Conservation (phyloP, 1,140 invertebrate genomes). For the Ptiloglossa arizonensis region DNA sequence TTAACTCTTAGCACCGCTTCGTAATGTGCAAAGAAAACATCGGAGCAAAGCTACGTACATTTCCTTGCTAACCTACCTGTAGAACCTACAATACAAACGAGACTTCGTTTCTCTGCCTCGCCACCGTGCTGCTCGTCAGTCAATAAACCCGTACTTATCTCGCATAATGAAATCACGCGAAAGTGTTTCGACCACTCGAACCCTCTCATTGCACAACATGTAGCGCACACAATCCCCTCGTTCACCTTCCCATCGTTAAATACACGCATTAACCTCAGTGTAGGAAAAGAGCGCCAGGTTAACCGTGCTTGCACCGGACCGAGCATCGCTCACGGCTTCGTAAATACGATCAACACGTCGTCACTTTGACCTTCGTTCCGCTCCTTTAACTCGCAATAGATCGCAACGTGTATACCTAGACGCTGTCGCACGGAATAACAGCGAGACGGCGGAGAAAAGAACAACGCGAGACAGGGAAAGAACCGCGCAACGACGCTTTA, state of each 20-base stretch:
- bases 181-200: not conserved
- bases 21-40: not conserved
- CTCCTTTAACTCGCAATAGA: conserved; percentile 35
- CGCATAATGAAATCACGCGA: conserved; percentile 20
- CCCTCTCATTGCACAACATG: too few relatives aligned
- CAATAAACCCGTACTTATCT: conserved; percentile 22
- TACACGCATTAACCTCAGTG: not conserved
- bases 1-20: not conserved
- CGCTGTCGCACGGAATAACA: not conserved
- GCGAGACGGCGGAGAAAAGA: not conserved
- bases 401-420: not conserved
- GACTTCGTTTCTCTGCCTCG: not conserved
- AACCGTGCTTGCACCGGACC: not conserved
- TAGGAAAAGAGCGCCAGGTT: conserved; percentile 17
- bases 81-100: conserved; percentile 12
- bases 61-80: conserved; percentile 21
- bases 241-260: conserved; percentile 20
- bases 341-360: conserved; percentile 39
- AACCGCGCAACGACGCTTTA: conserved; percentile 10
- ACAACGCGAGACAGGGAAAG: not conserved
- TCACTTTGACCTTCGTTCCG: conserved; percentile 44
- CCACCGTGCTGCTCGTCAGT: not conserved
- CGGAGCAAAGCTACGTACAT: not conserved
- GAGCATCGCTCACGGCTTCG: conserved; percentile 1
- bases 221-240: conserved; percentile 19